Evolutionary conservation across 2,888 invertebrate genomes (phyloP).

Genomic region (Pterostichus niger): DNA sequence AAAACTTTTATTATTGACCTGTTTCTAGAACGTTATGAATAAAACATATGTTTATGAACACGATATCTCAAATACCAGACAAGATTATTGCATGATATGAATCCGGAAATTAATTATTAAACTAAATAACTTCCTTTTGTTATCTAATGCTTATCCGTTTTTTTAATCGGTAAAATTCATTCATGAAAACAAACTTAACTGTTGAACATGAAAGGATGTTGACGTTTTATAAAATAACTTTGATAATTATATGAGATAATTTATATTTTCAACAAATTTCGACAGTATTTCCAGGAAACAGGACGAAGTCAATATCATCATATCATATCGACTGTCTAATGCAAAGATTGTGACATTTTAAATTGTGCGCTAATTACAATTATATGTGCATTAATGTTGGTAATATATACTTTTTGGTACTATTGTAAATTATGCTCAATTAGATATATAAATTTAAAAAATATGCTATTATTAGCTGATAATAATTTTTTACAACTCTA

Average conservation of each 20-base stretch:
- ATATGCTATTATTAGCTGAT: no score
- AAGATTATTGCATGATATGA: conserved; percentile 1
- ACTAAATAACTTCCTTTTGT: conserved; percentile 24
- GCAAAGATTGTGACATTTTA: no score
- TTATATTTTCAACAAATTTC: conserved; percentile 33
- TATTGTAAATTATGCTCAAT: no score
- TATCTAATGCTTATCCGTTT: conserved; percentile 15
- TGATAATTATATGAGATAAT: conserved; percentile 37
- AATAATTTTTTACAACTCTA: no score
- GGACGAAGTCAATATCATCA: not conserved
- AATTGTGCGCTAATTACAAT: no score
- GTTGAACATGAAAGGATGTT: conserved; percentile 46
- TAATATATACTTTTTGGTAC: no score
- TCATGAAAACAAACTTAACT: not conserved
- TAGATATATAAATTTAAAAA: no score
- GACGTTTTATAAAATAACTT: conserved; percentile 26
- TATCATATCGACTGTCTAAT: not conserved
- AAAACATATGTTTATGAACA: conserved; percentile 16
- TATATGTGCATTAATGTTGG: no score
- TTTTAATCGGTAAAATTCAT: conserved; percentile 45
- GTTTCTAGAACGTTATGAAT: conserved; percentile 1
- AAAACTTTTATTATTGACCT: conserved; percentile 12
- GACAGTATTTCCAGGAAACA: conserved; percentile 22
- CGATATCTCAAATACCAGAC: not conserved
- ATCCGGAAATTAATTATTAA: conserved; percentile 36